A percentile compares a stretch with the other conserved stretches of the same genome.
Conservation (phyloP, 2,888 invertebrate genomes). For the Euphydryas editha region DNA sequence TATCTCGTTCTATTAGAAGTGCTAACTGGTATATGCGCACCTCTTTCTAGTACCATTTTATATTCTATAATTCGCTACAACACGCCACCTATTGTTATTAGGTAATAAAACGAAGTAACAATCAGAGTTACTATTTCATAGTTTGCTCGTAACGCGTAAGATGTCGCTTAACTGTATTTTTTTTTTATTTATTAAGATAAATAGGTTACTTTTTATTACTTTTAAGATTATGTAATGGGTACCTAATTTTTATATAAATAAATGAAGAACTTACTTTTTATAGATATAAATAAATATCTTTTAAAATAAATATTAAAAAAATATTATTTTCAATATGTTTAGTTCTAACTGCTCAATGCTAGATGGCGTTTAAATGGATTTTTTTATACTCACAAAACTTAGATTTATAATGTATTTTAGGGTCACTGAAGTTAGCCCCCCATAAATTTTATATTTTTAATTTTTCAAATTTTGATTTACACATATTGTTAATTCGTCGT, state of each 20-base stretch:
- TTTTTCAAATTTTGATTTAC: too few species aligned
- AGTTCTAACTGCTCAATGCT: background rate
- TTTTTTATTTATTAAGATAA: background rate
- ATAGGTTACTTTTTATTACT: background rate
- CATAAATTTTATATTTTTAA: too few species aligned
- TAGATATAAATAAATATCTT: background rate
- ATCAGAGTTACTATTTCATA: background rate
- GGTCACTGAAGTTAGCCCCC: too few species aligned
- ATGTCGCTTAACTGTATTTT: background rate
- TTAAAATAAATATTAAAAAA: background rate
- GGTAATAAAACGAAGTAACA: background rate
- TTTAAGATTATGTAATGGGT: background rate
- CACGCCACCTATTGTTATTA: conserved; percentile 18
- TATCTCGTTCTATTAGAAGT: conserved; percentile 23
- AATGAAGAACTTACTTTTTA: background rate
- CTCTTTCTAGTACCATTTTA: conserved; percentile 5
- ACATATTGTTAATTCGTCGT: too few species aligned
- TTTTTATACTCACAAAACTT: background rate
- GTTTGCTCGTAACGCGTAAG: background rate
- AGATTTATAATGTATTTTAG: background rate
- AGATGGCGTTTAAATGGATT: conserved; percentile 3
- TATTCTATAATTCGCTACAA: background rate
- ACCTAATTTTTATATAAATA: background rate
- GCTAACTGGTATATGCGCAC: background rate
- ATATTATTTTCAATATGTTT: background rate